Evolutionary conservation across 2,113 vertebrate species (phyloP).

Genomic region (Saguinus imperator): DNA sequence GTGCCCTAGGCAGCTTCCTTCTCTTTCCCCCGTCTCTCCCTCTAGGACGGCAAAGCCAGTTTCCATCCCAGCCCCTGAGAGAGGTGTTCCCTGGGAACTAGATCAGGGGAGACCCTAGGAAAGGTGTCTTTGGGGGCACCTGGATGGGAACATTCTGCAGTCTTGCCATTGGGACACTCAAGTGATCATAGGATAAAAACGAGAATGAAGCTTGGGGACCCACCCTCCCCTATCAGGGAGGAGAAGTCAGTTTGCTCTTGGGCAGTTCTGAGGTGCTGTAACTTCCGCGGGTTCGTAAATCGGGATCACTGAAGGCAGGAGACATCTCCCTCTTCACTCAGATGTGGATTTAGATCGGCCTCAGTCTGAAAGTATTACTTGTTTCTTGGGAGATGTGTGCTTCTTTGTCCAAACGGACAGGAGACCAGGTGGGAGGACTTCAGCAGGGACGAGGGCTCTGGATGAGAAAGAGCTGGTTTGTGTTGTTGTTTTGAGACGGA

Average conservation of each 20-base stretch:
- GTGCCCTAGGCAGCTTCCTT: fast-evolving
- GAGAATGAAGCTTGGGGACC: neutral
- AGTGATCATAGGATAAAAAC: neutral
- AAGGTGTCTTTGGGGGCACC: neutral
- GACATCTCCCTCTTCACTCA: neutral
- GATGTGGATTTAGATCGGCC: neutral
- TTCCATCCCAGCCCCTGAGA: fast-evolving
- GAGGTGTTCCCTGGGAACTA: neutral
- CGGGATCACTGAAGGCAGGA: neutral
- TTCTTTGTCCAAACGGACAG: neutral
- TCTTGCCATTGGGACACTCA: fast-evolving
- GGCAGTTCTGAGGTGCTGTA: neutral
- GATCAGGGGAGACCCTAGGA: fast-evolving
- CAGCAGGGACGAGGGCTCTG: fast-evolving
- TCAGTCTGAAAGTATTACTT: neutral
- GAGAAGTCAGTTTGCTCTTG: too few species aligned
- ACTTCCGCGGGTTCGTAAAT: neutral
- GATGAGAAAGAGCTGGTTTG: neutral
- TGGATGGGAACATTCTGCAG: fast-evolving
- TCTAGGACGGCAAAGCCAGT: neutral
- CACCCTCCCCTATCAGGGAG: neutral
- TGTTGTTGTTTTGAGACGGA: too few species aligned
- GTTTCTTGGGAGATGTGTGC: neutral
- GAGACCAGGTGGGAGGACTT: neutral
- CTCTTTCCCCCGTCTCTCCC: neutral